A percentile compares a stretch with the other conserved stretches of the same genome.
Conservation (phyloP, 2,797 vertebrate genomes). For the Eleutherodactylus coqui region DNA sequence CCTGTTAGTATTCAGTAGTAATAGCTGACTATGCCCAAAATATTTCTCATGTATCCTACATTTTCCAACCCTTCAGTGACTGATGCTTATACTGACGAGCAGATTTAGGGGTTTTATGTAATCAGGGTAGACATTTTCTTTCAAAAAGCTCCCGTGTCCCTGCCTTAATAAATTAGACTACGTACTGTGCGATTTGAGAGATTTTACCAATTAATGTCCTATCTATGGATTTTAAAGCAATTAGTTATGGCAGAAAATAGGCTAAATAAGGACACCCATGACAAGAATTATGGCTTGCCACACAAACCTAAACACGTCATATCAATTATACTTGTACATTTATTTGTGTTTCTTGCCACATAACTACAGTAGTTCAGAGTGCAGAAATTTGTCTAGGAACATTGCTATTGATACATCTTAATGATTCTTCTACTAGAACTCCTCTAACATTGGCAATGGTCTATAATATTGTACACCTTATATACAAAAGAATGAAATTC, state of each 20-base stretch:
- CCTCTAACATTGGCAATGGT: background rate
- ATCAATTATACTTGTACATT: background rate
- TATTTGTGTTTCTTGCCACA: background rate
- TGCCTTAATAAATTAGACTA: background rate
- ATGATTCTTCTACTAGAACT: background rate
- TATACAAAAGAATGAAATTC: background rate
- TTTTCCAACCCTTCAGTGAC: background rate
- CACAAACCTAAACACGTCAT: background rate
- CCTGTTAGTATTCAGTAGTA: background rate
- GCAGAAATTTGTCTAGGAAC: background rate
- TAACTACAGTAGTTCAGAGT: background rate
- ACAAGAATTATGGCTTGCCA: background rate
- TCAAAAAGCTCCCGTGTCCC: background rate
- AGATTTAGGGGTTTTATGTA: background rate
- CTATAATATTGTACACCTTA: background rate
- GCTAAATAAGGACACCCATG: background rate
- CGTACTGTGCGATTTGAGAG: background rate
- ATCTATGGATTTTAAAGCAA: background rate
- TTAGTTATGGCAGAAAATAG: slow-evolving; percentile 5
- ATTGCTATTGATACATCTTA: background rate
- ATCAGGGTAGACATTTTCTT: background rate
- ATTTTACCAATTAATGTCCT: background rate
- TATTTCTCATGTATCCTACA: background rate
- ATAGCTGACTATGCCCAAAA: background rate
- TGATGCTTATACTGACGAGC: background rate